Evolutionary conservation across 2,888 invertebrate species (phyloP).

Genomic region (Diplazon laetatorius): DNA sequence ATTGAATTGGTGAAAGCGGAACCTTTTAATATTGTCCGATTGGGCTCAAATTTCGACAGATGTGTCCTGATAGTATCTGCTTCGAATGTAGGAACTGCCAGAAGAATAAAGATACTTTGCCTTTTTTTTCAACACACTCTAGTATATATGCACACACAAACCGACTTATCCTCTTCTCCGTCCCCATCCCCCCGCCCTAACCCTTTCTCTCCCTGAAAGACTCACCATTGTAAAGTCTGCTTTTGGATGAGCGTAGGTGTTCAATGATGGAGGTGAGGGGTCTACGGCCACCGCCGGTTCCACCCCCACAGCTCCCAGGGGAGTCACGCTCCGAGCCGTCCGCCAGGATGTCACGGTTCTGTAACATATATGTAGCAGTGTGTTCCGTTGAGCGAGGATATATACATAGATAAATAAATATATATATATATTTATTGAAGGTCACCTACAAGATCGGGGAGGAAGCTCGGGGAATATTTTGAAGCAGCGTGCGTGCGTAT

Average conservation of each 20-base stretch:
- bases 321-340: slow-evolving; percentile 78
- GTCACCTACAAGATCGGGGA: slow-evolving; percentile 19
- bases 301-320: slow-evolving; percentile 79
- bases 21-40: no score
- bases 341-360: slow-evolving; percentile 81
- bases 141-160: no score
- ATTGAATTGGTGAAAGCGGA: no score
- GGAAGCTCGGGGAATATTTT: slow-evolving; percentile 35
- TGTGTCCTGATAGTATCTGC: no score
- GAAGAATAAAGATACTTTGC: no score
- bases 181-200: no score
- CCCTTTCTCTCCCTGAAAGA: slow-evolving; percentile 24
- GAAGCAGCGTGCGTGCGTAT: slow-evolving; percentile 42
- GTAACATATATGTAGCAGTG: slow-evolving; percentile 57
- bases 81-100: no score
- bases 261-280: slow-evolving; percentile 80
- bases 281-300: slow-evolving; percentile 77
- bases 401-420: no score
- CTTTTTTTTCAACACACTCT: no score
- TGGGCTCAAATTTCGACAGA: no score
- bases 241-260: slow-evolving; percentile 78
- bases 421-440: no score
- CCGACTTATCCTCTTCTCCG: no score
- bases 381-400: slow-evolving; percentile 25
- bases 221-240: slow-evolving; percentile 79